Evolutionary conservation across 2,113 vertebrate species (phyloP), one percentile per base, ranked within the genome.

Genomic region (Chrysochloris asiatica): DNA sequence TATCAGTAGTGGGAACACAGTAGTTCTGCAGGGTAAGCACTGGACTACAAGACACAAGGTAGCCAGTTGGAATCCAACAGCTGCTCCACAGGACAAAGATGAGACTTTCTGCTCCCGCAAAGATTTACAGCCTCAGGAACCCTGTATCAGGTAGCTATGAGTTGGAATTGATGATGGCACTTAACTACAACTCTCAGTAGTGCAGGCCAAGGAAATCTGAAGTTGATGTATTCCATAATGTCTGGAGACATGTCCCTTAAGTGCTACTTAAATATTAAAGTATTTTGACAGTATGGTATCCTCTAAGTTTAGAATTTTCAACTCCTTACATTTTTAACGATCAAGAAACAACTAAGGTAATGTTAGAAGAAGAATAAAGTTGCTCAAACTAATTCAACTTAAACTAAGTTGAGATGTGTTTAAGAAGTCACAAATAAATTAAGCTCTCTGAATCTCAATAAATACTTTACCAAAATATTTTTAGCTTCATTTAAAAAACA

Each of bases 241-340:
- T 69, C 61, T 92, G 82, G 28, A 5, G 33, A 50, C 92, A 56
- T 93, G 26, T 1, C 26, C 22, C 36, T 78, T 45, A 12, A 45
- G 2, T 63, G 78, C 24, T 76, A 90, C 24, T 50, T 90, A 69
- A 95, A 85, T 26, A 93, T 56, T 61, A 88, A 93, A 69, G 61
- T 14, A 95, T 65, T 76, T 54, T 83, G 22, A 86, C 41, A 93
- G n/a, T 52, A 80, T 4, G 1, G 38, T 77, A 76, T 92, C 19
- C 36, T 86, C 0, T 69, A 93, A 87, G 8, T 85, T 83, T 48
- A 91, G 19, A 47, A 93, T 82, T 92, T 94, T 94, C 43, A 81
- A 90, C 71, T 8, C 11, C 82, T 43, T 43, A 63, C 11, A 91
- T 84, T 83, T 89, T 91, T 56, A 95, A 38, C 75, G 8, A 88